These are phyloP conservation scores for Musca domestica DNA, from an alignment of 1,140 invertebrate species.

Conservation along the genomic window DNA sequence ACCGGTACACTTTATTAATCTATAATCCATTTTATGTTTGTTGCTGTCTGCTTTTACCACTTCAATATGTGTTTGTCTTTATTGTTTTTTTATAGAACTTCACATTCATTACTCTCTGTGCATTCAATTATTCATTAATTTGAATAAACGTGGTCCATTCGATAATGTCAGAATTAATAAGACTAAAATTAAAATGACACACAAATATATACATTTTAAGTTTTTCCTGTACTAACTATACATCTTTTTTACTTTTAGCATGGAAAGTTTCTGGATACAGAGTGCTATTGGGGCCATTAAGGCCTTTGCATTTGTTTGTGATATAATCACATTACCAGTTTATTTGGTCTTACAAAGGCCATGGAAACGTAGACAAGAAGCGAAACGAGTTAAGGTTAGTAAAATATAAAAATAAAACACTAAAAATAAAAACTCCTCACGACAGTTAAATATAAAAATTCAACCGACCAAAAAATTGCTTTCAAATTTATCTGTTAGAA, in stretches of 20 bases:
- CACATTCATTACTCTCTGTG: too few relatives aligned
- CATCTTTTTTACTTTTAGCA: constrained; percentile 57
- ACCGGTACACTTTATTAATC: too few relatives aligned
- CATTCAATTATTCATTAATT: too few relatives aligned
- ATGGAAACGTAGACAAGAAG: constrained; percentile 75
- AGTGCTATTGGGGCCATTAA: constrained; percentile 72
- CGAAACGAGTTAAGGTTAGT: constrained; percentile 71
- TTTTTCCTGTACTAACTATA: not conserved
- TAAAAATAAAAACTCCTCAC: not conserved
- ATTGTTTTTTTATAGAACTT: too few relatives aligned
- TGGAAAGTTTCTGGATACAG: constrained; percentile 76
- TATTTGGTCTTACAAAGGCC: constrained; percentile 85
- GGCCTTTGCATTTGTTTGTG: constrained; percentile 78
- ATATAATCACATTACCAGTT: constrained; percentile 85
- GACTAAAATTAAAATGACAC: too few relatives aligned
- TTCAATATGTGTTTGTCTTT: too few relatives aligned
- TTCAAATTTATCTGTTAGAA: not conserved
- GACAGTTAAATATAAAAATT: not conserved
- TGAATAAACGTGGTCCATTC: too few relatives aligned
- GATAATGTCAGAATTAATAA: too few relatives aligned
- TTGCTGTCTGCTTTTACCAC: too few relatives aligned
- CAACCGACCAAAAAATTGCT: not conserved
- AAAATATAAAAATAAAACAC: not conserved
- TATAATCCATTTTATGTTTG: too few relatives aligned
- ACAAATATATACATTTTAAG: not conserved